A percentile compares a stretch with the other conserved stretches of the same genome.
These are phyloP conservation scores for Papilio xuthus DNA, from an alignment of 1,140 invertebrate species.

Conservation along the genomic window DNA sequence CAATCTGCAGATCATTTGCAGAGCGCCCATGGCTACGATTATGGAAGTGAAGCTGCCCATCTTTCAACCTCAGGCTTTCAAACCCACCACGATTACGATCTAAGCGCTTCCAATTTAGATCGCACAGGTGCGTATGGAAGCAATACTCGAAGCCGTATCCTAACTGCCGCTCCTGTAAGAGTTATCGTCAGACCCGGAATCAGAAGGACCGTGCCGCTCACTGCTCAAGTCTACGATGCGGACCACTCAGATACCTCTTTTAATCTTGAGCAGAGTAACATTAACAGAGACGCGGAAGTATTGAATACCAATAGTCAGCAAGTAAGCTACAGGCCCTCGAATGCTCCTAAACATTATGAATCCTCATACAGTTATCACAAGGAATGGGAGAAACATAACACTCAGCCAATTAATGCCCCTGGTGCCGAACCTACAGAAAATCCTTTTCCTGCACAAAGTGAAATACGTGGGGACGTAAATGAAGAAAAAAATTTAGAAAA, in stretches of 20 bases:
- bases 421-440: slow-evolving; percentile 51
- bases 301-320: slow-evolving; percentile 46
- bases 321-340: slow-evolving; percentile 47
- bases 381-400: slow-evolving; percentile 76
- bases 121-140: slow-evolving; percentile 42
- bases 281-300: slow-evolving; percentile 60
- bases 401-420: slow-evolving; percentile 50
- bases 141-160: slow-evolving; percentile 48
- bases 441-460: slow-evolving; percentile 64
- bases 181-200: slow-evolving; percentile 65
- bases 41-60: slow-evolving; percentile 52
- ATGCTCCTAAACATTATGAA: slow-evolving; percentile 70
- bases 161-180: slow-evolving; percentile 56
- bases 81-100: slow-evolving; percentile 51
- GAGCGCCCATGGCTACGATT: slow-evolving; percentile 47
- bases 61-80: slow-evolving; percentile 53
- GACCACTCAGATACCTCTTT: slow-evolving; percentile 45
- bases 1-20: slow-evolving; percentile 50
- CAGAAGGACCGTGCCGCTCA: slow-evolving; percentile 61
- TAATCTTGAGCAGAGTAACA: slow-evolving; percentile 51
- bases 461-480: slow-evolving; percentile 57
- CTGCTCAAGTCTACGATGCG: slow-evolving; percentile 55
- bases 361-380: slow-evolving; percentile 77
- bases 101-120: slow-evolving; percentile 47
- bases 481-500: slow-evolving; percentile 47